These are phyloP conservation scores for Mantis religiosa DNA, from an alignment of 2,888 invertebrate genomes.

Conservation along the genomic window DNA sequence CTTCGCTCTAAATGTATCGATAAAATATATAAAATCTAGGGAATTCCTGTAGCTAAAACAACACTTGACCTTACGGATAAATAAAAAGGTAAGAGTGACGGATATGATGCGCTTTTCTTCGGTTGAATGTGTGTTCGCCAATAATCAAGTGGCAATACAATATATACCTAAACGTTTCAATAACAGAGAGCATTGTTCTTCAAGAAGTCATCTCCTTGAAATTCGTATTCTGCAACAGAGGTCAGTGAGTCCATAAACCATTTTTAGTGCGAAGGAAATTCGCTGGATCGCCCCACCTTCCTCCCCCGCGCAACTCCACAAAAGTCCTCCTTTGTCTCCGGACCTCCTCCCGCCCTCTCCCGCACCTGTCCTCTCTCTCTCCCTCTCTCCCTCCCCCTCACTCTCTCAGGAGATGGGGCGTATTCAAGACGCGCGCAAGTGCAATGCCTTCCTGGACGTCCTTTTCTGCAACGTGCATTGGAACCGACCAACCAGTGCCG, in stretches of 20 bases:
- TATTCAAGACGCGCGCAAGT: slow-evolving; percentile 4
- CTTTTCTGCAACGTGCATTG: slow-evolving; percentile 16
- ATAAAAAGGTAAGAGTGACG: too few species aligned
- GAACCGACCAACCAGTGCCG: slow-evolving; percentile 9
- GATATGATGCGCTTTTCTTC: too few species aligned
- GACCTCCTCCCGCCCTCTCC: not conserved
- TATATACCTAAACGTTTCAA: not conserved
- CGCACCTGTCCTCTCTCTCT: not conserved
- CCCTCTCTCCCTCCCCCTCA: not conserved
- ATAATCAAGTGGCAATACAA: too few species aligned
- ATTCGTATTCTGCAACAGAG: not conserved
- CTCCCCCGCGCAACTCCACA: not conserved
- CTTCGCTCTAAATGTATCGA: too few species aligned
- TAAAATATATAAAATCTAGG: too few species aligned
- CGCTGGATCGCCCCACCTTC: not conserved
- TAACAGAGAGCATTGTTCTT: not conserved
- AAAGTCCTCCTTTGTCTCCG: not conserved
- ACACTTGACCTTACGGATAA: too few species aligned
- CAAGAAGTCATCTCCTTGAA: slow-evolving; percentile 5
- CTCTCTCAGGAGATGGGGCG: slow-evolving; percentile 2
- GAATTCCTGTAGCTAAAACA: too few species aligned
- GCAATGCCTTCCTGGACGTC: not conserved
- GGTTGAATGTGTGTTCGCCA: too few species aligned
- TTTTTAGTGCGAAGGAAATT: slow-evolving; percentile 10
- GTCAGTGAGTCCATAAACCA: slow-evolving; percentile 11